These are phyloP conservation scores for Pyrocoelia pectoralis DNA, from an alignment of 2,888 invertebrate species.

Conservation along the genomic window DNA sequence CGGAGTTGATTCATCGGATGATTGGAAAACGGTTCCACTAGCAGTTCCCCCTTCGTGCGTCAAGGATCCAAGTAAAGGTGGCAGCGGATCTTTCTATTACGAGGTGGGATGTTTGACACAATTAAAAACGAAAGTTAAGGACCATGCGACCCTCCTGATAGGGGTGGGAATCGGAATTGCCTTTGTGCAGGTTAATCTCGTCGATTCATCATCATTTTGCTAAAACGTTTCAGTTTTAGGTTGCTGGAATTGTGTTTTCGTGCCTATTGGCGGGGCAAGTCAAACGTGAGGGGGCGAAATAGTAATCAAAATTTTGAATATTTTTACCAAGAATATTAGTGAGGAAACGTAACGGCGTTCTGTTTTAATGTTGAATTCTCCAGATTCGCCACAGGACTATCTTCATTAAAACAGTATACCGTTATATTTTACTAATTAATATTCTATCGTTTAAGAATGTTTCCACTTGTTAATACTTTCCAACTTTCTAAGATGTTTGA, in stretches of 20 bases:
- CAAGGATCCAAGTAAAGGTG: conserved; percentile 52
- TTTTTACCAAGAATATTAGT: too few relatives aligned
- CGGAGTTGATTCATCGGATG: conserved; percentile 53
- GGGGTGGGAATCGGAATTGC: conserved; percentile 73
- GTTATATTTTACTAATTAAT: too few relatives aligned
- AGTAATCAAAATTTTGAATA: background rate
- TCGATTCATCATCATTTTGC: too few relatives aligned
- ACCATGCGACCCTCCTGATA: conserved; percentile 66
- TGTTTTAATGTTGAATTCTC: too few relatives aligned
- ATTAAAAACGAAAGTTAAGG: conserved; percentile 64
- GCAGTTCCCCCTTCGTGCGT: conserved; percentile 71
- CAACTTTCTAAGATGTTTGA: too few relatives aligned
- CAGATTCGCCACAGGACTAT: too few relatives aligned
- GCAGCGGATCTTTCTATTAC: too few relatives aligned
- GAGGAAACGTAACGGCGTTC: too few relatives aligned
- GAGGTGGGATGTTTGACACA: conserved; percentile 66
- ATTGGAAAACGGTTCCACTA: conserved; percentile 53
- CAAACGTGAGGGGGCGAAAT: conserved; percentile 38
- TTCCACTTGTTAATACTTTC: too few relatives aligned
- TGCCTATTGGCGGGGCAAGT: conserved; percentile 72
- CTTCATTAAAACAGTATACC: too few relatives aligned
- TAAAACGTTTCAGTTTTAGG: conserved; percentile 63
- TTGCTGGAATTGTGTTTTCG: conserved; percentile 84
- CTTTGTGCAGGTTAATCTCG: conserved; percentile 62
- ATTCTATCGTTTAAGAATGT: too few relatives aligned